phyloP scores from a whole-genome alignment of 2,113 vertebrate species.

The Formicarius rufipectus region DNA sequence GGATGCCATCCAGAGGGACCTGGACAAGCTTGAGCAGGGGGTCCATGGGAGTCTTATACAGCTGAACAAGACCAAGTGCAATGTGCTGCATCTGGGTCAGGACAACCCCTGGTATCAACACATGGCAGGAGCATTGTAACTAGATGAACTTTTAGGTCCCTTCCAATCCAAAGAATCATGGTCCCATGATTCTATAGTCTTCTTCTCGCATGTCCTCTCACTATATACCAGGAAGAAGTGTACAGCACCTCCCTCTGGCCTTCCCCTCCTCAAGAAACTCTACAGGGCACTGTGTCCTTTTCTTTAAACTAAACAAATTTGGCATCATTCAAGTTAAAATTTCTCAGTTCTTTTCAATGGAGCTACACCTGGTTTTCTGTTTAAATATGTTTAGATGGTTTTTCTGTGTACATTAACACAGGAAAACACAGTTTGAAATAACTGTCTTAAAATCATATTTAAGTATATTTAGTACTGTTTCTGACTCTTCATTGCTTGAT shows the following conservation, averaged over 20 bases:
- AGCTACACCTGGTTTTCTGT: neutral
- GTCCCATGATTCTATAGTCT: neutral
- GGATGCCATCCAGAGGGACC: neutral
- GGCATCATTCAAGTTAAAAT: neutral
- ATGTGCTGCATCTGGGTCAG: neutral
- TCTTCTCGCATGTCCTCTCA: accelerated
- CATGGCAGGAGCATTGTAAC: neutral
- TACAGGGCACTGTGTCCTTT: neutral
- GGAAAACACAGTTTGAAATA: neutral
- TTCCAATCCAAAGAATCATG: neutral
- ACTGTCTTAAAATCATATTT: neutral
- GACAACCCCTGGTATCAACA: accelerated
- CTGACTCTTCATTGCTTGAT: neutral
- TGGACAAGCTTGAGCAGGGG: neutral
- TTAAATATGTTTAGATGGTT: neutral
- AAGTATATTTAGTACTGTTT: neutral
- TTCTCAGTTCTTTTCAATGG: neutral
- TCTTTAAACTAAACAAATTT: neutral
- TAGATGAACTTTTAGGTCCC: neutral
- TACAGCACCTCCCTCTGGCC: neutral
- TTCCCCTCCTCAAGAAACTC: neutral
- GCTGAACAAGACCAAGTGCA: neutral
- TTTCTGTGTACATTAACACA: neutral
- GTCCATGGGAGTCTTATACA: neutral
- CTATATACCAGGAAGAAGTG: neutral